Evolutionary conservation across 2,797 vertebrate genomes (phyloP).

Genomic region (Toxotes lorentzi): DNA sequence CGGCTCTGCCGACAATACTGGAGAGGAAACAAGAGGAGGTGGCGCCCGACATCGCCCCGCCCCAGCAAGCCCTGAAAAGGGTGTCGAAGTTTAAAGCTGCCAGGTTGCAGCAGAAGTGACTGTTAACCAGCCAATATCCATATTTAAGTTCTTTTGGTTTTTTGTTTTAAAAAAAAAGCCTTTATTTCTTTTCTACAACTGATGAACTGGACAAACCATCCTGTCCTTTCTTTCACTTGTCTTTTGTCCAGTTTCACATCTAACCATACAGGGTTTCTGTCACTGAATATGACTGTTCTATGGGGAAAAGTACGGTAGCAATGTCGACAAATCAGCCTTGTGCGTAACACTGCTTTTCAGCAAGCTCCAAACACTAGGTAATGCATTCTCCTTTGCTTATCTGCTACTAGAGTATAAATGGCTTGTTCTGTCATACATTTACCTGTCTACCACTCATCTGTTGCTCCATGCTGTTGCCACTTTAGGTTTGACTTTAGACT

Average conservation of each 20-base stretch:
- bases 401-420: background rate
- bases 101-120: constrained; percentile 90
- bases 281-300: constrained; percentile 3
- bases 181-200: constrained; percentile 28
- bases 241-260: constrained; percentile 7
- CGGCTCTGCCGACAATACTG: constrained; percentile 91
- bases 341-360: constrained; percentile 27
- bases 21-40: constrained; percentile 93
- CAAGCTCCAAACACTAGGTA: background rate
- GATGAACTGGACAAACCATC: constrained; percentile 15
- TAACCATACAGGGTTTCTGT: constrained; percentile 11
- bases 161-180: background rate
- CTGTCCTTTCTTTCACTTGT: background rate
- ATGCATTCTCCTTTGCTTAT: constrained; percentile 10
- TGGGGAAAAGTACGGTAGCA: constrained; percentile 31
- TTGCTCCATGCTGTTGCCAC: constrained; percentile 28
- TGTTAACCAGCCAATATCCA: background rate
- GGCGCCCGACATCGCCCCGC: constrained; percentile 72
- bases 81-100: constrained; percentile 97
- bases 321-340: background rate
- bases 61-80: constrained; percentile 83
- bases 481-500: constrained; percentile 35
- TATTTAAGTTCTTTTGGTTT: constrained; percentile 28
- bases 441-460: constrained; percentile 29
- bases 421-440: constrained; percentile 23